Percentiles rank a stretch among this genome's conserved stretches.
These are phyloP conservation scores for Eulemur coronatus DNA, from an alignment of 2,797 vertebrate genomes.

Conservation along the genomic window DNA sequence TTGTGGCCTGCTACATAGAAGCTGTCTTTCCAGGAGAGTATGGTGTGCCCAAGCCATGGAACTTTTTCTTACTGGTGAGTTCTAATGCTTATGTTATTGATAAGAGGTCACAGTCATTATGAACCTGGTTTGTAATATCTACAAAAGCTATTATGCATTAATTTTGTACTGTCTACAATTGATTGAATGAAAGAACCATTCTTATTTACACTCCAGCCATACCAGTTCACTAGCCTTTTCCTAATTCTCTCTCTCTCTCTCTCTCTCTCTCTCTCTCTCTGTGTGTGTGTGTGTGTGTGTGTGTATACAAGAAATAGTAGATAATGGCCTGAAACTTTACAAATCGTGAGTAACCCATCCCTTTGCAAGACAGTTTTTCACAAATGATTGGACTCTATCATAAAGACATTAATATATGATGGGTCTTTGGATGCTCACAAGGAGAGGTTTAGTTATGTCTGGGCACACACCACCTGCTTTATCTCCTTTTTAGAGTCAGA, in stretches of 20 bases:
- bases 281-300: too few species aligned
- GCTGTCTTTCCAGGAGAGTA: conserved; percentile 96
- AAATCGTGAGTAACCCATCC: background rate
- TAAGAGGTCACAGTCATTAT: background rate
- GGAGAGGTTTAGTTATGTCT: background rate
- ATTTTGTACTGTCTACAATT: background rate
- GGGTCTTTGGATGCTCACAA: background rate
- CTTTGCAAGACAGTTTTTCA: background rate
- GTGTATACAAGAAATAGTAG: background rate
- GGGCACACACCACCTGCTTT: background rate
- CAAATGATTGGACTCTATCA: background rate
- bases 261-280: too few species aligned
- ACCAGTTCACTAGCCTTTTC: background rate
- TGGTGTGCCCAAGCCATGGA: conserved; percentile 93
- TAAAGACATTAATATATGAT: background rate
- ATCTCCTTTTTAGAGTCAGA: background rate
- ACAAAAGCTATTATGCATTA: background rate
- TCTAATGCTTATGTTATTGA: background rate
- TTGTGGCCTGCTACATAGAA: conserved; percentile 96
- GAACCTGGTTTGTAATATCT: background rate
- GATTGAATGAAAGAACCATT: background rate
- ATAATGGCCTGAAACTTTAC: background rate
- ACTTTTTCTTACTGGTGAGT: conserved; percentile 95
- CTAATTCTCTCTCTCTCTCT: background rate
- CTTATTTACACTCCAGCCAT: background rate